Base-by-base conservation (phyloP, 2,888 invertebrate genomes). In the Calameuta idolon region DNA sequence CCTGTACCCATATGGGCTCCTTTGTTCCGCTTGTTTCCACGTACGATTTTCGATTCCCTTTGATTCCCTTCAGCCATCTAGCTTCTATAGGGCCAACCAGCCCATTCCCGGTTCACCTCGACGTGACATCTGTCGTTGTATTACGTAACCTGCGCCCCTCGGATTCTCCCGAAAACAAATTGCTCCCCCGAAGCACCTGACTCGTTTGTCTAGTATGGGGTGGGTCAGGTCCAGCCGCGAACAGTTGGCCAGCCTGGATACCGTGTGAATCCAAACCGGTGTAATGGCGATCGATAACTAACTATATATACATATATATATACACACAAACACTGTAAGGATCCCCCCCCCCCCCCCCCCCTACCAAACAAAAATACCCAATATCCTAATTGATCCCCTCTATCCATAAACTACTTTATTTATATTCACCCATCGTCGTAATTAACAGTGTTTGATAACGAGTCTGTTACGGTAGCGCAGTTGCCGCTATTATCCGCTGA, bases 121-220 rank as follows among this genome's bases (percentile, higher is more conserved):
- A 12, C 37, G 35, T 74, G 74, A 74, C 74, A 74, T 74, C 74
- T 74, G 74, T 5, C 74, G 74, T 37, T 34, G 35, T 30, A 74
- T 74, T 74, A 74, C 74, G 74, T 74, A 74, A 74, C 74, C 35
- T 34, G 31, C 23, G 30, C 71, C 55, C 55, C 9, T 55, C 55
- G 30, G 30, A 71, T n/a, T n/a, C 33, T 30, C 30, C 33, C 30
- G 31, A 33, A 31, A 34, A 33, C 30, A 31, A 31, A 34, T 30
- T 71, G 31, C 71, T 31, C 12, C 31, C 11, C 12, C 34, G 34
- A 71, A 71, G 3, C 71, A 71, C 71, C 71, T 71, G 71, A 71
- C 71, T 33, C 55, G 55, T 23, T 55, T 9, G 55, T 55, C 55
- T 55, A 55, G 55, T 23, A 55, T 55, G 55, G 55, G 55, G 23